Conservation (phyloP, 2,888 invertebrate genomes). For the Drosophila mulleri region DNA sequence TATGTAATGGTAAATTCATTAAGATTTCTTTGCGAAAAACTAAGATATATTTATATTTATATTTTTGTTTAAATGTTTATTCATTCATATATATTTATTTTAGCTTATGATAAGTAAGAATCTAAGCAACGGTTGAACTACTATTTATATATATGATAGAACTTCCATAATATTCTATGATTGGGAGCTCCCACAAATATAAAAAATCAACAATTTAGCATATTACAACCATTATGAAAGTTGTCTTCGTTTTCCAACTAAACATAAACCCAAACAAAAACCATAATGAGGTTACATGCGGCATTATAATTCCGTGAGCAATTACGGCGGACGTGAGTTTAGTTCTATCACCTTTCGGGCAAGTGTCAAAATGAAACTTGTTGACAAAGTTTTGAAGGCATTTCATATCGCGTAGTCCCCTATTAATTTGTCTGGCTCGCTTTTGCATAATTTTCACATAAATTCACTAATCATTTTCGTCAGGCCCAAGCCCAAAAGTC, state of each 20-base stretch:
- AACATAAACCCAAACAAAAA: neutral
- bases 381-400: slow-evolving; percentile 64
- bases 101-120: too few relatives aligned
- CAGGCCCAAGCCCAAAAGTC: slow-evolving; percentile 61
- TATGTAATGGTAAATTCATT: too few relatives aligned
- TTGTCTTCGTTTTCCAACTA: slow-evolving; percentile 1
- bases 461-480: slow-evolving; percentile 74
- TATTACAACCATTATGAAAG: slow-evolving; percentile 5
- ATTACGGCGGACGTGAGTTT: slow-evolving; percentile 32
- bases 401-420: slow-evolving; percentile 43
- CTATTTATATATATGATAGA: neutral
- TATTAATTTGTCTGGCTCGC: slow-evolving; percentile 53
- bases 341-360: slow-evolving; percentile 57
- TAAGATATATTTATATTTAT: too few relatives aligned
- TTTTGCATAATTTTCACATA: slow-evolving; percentile 75
- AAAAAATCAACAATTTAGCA: neutral
- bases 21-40: too few relatives aligned
- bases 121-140: too few relatives aligned
- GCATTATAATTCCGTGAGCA: slow-evolving; percentile 13
- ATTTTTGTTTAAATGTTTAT: too few relatives aligned
- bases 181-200: neutral
- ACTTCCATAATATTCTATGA: neutral
- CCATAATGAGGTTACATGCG: slow-evolving; percentile 2
- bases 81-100: too few relatives aligned
- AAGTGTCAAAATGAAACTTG: slow-evolving; percentile 61